Percentiles rank a stretch among this genome's conserved stretches.
Evolutionary conservation across 2,113 vertebrate genomes (phyloP).

Genomic region (Brachionichthys hirsutus): DNA sequence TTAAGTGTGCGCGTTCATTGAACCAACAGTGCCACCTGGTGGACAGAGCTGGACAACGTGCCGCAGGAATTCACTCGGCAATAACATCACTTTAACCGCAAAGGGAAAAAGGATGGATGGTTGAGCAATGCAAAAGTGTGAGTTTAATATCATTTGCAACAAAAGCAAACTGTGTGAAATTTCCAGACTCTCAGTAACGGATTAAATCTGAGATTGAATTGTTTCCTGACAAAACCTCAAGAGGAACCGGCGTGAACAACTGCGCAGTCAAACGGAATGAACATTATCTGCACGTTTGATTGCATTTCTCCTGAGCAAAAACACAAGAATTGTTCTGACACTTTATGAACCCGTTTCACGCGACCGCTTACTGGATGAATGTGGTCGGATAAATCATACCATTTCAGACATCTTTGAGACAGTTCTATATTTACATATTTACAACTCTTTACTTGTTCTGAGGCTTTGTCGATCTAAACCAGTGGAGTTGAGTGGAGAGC

Average conservation of each 20-base stretch:
- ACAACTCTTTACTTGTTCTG: too few species aligned
- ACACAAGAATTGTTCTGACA: too few species aligned
- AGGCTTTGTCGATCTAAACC: too few species aligned
- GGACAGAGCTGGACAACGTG: slow-evolving; percentile 14
- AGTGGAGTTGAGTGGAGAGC: too few species aligned
- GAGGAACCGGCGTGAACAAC: not conserved
- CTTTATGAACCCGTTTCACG: too few species aligned
- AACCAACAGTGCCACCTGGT: slow-evolving; percentile 73
- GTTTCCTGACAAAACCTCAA: not conserved
- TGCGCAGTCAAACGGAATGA: not conserved
- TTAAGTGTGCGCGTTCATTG: not conserved
- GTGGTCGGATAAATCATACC: too few species aligned
- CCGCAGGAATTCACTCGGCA: not conserved
- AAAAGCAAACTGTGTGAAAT: slow-evolving; percentile 6
- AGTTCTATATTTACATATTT: too few species aligned
- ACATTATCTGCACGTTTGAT: too few species aligned
- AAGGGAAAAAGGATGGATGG: slow-evolving; percentile 5
- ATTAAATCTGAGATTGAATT: not conserved
- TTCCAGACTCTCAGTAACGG: not conserved
- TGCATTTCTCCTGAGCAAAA: too few species aligned
- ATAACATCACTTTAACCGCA: slow-evolving; percentile 14
- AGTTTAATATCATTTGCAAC: slow-evolving; percentile 23
- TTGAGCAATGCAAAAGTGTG: not conserved
- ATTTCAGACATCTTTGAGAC: too few species aligned
- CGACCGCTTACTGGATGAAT: too few species aligned